Evolutionary conservation across 1,140 invertebrate species (phyloP), one percentile per base, ranked within the genome.

Genomic region (Mycetomoellerius zeteki): DNA sequence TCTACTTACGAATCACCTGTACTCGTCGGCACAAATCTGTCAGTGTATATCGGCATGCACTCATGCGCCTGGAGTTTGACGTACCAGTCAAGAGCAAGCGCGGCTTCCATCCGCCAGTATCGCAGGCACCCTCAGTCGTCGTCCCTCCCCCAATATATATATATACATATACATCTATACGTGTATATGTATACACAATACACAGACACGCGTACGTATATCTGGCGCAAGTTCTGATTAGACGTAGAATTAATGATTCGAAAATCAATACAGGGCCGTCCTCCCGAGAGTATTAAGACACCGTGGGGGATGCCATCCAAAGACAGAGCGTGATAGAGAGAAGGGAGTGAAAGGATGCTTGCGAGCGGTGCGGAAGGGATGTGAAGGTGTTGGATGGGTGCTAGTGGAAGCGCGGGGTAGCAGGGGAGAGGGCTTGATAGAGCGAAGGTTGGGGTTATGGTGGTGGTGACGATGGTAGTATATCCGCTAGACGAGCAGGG

Each of bases 241-340:
- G 94, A 94, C 93, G 94, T 94, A 93, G 94, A 95, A 95, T 95
- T 95, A 95, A 95, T 95, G 95, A 95, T 95, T 95, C 94, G 93
- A 95, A 95, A 95, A 95, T 95, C 94, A 95, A 95, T 95, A 95
- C 94, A 91, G 76, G 90, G 64, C 85, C 89, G 90, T 90, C 71
- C 89, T 91, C 90, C 89, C 87, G 80, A 73, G 90, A 91, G 89
- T 91, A 91, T 91, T 91, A 91, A 91, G 90, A 90, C 89, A 91
- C 85, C 56, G 86, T 30, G 24, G 69, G 78, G 84, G 76, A 77
- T 86, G 80, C 81, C 84, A 90, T 90, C 89, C 58, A 86, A 90
- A 89, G 89, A 85, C 81, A 86, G 78, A 85, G 85, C 72, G 71
- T 54, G 85, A 84, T 82, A 82, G 86, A 72, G 87, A 85, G 87